These are phyloP conservation scores for Colostygia pectinataria DNA, from an alignment of 2,888 invertebrate species.

Conservation along the genomic window DNA sequence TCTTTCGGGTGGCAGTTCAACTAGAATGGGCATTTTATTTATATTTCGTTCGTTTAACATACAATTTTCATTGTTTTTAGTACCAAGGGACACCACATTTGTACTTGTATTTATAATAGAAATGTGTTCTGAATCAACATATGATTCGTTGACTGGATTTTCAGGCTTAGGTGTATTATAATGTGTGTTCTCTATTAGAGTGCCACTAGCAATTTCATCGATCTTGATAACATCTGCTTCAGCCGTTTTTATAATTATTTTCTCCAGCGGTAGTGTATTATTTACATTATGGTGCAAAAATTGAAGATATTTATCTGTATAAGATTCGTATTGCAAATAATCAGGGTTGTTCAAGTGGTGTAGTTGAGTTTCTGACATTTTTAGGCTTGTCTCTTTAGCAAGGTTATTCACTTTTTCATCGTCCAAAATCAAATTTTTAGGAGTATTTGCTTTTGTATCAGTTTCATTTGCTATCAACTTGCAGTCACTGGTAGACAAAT, in stretches of 20 bases:
- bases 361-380: neutral
- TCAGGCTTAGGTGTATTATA: neutral
- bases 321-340: neutral
- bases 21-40: neutral
- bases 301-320: neutral
- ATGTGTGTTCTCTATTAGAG: neutral
- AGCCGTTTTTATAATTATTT: neutral
- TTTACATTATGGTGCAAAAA: neutral
- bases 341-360: neutral
- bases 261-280: neutral
- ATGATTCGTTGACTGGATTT: neutral
- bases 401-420: too few species aligned
- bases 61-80: neutral
- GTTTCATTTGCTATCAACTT: neutral
- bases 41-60: neutral
- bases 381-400: neutral
- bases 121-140: neutral
- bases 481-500: neutral
- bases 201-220: neutral
- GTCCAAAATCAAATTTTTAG: too few species aligned
- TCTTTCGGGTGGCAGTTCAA: neutral
- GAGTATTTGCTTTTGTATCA: neutral
- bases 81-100: too few species aligned
- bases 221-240: conserved; percentile 1
- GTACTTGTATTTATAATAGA: neutral